Conservation (phyloP, 2,888 invertebrate genomes). For the Aproaerema taeniolella region DNA sequence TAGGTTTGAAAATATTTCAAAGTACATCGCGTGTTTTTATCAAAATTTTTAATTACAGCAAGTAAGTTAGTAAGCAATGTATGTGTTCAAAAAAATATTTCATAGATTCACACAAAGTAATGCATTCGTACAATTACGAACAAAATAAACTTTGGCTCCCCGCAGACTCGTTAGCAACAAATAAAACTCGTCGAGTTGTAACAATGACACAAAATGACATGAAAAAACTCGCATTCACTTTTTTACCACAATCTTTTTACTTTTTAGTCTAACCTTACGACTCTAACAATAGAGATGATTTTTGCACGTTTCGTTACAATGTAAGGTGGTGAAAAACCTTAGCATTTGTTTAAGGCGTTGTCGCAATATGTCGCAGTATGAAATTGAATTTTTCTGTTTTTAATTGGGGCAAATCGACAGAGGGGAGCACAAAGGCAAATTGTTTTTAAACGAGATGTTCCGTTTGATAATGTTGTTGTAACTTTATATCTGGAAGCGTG, state of each 20-base stretch:
- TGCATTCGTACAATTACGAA: too few relatives aligned
- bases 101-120: slow-evolving; percentile 18
- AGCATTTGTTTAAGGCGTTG: slow-evolving; percentile 73
- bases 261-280: slow-evolving; percentile 15
- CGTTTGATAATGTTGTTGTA: slow-evolving; percentile 18
- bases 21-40: too few relatives aligned
- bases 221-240: slow-evolving; percentile 54
- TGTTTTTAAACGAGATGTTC: slow-evolving; percentile 33
- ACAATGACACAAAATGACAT: slow-evolving; percentile 65
- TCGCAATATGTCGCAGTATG: slow-evolving; percentile 60
- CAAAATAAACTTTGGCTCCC: too few relatives aligned
- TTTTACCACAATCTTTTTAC: slow-evolving; percentile 25
- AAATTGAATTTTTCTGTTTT: slow-evolving; percentile 67
- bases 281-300: slow-evolving; percentile 20
- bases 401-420: slow-evolving; percentile 58
- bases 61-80: too few relatives aligned
- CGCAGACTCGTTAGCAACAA: slow-evolving; percentile 65
- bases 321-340: slow-evolving; percentile 33
- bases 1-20: too few relatives aligned
- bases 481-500: slow-evolving; percentile 12
- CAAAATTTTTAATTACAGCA: too few relatives aligned
- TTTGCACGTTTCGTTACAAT: slow-evolving; percentile 14
- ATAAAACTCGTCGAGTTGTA: slow-evolving; percentile 55
- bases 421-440: slow-evolving; percentile 28
- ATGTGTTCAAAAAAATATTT: too few relatives aligned